Evolutionary conservation across 2,113 vertebrate species (phyloP), one percentile per base, ranked within the genome.

Genomic region (Capreolus pygargus): DNA sequence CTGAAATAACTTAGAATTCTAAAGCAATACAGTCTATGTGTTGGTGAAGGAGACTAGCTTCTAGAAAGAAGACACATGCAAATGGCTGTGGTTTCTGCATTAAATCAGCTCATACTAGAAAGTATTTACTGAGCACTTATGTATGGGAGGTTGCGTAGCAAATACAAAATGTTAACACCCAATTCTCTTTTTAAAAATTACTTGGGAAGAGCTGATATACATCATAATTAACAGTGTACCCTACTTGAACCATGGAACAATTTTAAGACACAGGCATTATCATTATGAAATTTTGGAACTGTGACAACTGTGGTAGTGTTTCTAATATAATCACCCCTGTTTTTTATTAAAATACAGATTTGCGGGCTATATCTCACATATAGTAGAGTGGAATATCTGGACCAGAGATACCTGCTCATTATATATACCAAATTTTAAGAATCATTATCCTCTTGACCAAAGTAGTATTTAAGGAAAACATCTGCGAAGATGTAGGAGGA

Each of bases 1-100:
- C 67, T 89, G 74, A 97, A 97, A 91, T 93, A 83, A 94, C 84
- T 96, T 87, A 92, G 33, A 97, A 94, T 91, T 97, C 85, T 79
- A 86, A 88, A 86, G 60, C 33, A 47, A 93, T 58, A 78, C 3
- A 0, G 55, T 91, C 91, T 79, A 30, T 54, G 47, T 52, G 5
- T 96, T 90, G 43, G 84, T 27, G 90, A 86, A 86, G 55, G 30
- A 83, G 97, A 92, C 17, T 82, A 90, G 36, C 47, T 88, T 94
- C 76, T 47, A 55, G 87, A 52, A 78, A 86, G 52, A 90, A 87
- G 52, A 23, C 76, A 61, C 9, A 85, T 95, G 45, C 89, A 89
- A 95, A 92, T 55, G 30, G 19, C 21, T 86, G 91, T 43, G 43
- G 52, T 86, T 94, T 97, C 43, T 93, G 5, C 3, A 16, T 96